Percentiles rank a stretch among this genome's conserved stretches.
These are phyloP conservation scores for Drosophila antonietae DNA, from an alignment of 2,888 invertebrate species.

Conservation along the genomic window DNA sequence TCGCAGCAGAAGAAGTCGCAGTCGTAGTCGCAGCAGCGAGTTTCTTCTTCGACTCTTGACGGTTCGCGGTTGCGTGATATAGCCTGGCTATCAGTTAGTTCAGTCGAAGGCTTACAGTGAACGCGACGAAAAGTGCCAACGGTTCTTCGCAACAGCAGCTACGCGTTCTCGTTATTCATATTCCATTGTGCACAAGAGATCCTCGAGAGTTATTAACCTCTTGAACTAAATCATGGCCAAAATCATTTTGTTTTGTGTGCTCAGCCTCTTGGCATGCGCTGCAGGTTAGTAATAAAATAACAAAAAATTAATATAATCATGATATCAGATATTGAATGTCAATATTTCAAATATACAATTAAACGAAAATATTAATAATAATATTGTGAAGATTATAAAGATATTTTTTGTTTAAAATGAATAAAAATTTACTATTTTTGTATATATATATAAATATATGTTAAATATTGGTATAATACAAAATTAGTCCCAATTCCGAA, in stretches of 20 bases:
- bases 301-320: neutral
- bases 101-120: constrained; percentile 80
- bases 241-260: constrained; percentile 78
- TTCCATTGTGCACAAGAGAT: constrained; percentile 34
- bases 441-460: no score
- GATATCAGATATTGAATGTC: no score
- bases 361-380: neutral
- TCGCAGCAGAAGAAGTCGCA: constrained; percentile 18
- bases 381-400: neutral
- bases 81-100: constrained; percentile 63
- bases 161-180: constrained; percentile 48
- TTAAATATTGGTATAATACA: neutral
- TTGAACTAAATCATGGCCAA: constrained; percentile 72
- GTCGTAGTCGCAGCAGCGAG: constrained; percentile 35
- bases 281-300: constrained; percentile 73
- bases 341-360: no score
- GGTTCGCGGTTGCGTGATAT: constrained; percentile 70
- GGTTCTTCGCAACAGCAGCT: constrained; percentile 47
- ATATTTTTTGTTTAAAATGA: no score
- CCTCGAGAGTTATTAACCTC: constrained; percentile 40
- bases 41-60: constrained; percentile 68
- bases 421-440: no score
- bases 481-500: no score
- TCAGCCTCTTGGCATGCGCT: constrained; percentile 79
- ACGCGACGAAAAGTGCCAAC: constrained; percentile 76